A percentile compares a stretch with the other conserved stretches of the same genome.
phyloP scores from a whole-genome alignment of 2,888 invertebrate species.

The Xestobium rufovillosum region DNA sequence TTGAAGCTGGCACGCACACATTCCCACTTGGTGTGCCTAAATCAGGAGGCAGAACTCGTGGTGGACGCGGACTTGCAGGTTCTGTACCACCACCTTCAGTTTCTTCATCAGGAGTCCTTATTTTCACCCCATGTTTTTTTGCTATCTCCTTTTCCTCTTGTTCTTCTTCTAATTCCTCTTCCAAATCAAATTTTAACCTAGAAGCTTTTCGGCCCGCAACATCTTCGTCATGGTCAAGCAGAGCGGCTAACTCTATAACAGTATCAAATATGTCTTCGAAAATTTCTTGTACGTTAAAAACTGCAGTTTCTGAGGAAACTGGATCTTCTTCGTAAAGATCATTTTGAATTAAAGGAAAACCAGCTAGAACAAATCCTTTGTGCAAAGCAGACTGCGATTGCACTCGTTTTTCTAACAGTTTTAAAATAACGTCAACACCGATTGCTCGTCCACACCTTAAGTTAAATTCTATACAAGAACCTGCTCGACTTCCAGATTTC shows the following conservation, averaged over 20 bases:
- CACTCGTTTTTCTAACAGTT: constrained; percentile 48
- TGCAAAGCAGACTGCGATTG: constrained; percentile 47
- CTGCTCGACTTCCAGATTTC: constrained; percentile 47
- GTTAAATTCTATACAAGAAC: constrained; percentile 52
- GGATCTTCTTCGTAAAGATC: constrained; percentile 38
- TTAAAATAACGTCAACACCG: constrained; percentile 46
- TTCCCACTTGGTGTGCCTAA: constrained; percentile 23
- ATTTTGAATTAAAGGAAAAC: constrained; percentile 55
- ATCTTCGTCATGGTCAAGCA: constrained; percentile 23
- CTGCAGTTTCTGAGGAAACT: constrained; percentile 37
- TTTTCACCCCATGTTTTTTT: no score
- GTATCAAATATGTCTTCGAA: constrained; percentile 37
- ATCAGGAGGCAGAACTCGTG: constrained; percentile 20
- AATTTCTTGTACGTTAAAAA: constrained; percentile 39
- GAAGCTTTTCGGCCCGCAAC: constrained; percentile 29
- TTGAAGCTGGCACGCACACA: constrained; percentile 27
- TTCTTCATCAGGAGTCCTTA: constrained; percentile 4
- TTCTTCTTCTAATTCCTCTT: constrained; percentile 23
- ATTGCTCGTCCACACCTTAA: constrained; percentile 48
- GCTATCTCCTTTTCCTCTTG: constrained; percentile 32
- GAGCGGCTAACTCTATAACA: constrained; percentile 22
- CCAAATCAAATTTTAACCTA: constrained; percentile 23
- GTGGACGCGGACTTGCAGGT: constrained; percentile 4
- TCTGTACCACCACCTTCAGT: constrained; percentile 5
- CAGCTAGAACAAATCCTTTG: constrained; percentile 58